Evolutionary conservation across 2,888 invertebrate genomes (phyloP).

Genomic region (Pristionchus fissidentatus): DNA sequence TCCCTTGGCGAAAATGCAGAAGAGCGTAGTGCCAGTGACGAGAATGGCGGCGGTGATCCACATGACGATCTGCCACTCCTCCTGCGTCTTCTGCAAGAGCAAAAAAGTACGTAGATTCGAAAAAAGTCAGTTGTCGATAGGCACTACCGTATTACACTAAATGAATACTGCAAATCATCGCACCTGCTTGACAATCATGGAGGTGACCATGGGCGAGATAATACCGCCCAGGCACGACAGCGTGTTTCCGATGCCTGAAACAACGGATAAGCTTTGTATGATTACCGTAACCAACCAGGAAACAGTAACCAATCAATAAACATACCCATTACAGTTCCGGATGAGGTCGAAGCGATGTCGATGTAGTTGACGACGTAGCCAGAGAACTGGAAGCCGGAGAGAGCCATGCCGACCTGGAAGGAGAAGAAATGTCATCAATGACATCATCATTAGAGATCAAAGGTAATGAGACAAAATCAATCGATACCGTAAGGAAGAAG

Average conservation of each 20-base stretch:
- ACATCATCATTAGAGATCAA: neutral
- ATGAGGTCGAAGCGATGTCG: slow-evolving; percentile 75
- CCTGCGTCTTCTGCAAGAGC: slow-evolving; percentile 68
- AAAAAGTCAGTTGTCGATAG: neutral
- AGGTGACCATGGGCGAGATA: slow-evolving; percentile 71
- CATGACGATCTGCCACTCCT: slow-evolving; percentile 75
- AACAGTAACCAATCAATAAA: neutral
- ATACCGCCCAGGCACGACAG: slow-evolving; percentile 76
- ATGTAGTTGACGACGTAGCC: slow-evolving; percentile 75
- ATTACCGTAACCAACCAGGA: neutral
- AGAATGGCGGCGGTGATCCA: slow-evolving; percentile 75
- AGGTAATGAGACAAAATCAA: neutral
- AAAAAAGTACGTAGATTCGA: neutral
- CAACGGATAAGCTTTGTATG: too few relatives aligned
- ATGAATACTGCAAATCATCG: slow-evolving; percentile 18
- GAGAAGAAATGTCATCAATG: neutral
- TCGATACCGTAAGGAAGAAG: slow-evolving; percentile 65
- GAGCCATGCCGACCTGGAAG: slow-evolving; percentile 54
- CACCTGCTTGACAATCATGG: slow-evolving; percentile 68
- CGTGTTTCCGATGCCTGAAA: slow-evolving; percentile 74
- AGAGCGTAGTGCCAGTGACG: slow-evolving; percentile 76
- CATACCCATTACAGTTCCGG: slow-evolving; percentile 63
- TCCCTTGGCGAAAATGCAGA: slow-evolving; percentile 75
- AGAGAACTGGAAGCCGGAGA: slow-evolving; percentile 75
- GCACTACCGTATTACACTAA: neutral